Evolutionary conservation across 35 echinoderm and acorn worm species (phyloP).

Genomic region (Holothuria glaberrima): DNA sequence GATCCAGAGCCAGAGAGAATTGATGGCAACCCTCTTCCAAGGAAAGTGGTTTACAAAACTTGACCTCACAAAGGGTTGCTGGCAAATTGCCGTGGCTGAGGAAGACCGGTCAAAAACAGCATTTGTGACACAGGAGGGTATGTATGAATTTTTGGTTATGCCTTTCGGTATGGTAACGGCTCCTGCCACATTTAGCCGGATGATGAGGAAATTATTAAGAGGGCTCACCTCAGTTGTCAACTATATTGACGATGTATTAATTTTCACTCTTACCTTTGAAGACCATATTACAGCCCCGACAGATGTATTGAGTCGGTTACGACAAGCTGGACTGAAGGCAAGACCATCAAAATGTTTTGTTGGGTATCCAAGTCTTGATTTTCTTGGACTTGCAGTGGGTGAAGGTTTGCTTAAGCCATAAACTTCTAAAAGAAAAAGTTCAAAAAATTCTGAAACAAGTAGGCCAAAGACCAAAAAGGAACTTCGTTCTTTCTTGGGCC

Average conservation of each 20-base stretch:
- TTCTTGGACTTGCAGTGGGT: too few species aligned
- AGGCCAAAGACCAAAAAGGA: too few species aligned
- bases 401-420: too few species aligned
- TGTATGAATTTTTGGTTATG: neutral
- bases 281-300: constrained; percentile 20
- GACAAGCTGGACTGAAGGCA: too few species aligned
- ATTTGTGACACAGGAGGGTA: too few species aligned
- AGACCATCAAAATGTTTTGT: too few species aligned
- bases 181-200: neutral
- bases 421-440: too few species aligned
- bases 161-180: constrained; percentile 8
- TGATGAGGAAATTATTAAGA: too few species aligned
- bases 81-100: constrained; percentile 38
- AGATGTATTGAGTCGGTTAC: constrained; percentile 52
- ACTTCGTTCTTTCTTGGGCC: constrained; percentile 49
- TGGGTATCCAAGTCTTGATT: too few species aligned
- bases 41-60: too few species aligned
- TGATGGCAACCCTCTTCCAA: constrained; percentile 20
- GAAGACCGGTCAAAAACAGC: neutral
- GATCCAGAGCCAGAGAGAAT: constrained; percentile 56
- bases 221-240: neutral
- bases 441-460: constrained; percentile 44
- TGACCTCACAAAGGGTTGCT: constrained; percentile 43
- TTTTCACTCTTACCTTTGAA: too few species aligned
- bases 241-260: too few species aligned